Evolutionary conservation across 2,797 vertebrate genomes (phyloP), one percentile per base, ranked within the genome.

Genomic region (Sebastes oblongus): DNA sequence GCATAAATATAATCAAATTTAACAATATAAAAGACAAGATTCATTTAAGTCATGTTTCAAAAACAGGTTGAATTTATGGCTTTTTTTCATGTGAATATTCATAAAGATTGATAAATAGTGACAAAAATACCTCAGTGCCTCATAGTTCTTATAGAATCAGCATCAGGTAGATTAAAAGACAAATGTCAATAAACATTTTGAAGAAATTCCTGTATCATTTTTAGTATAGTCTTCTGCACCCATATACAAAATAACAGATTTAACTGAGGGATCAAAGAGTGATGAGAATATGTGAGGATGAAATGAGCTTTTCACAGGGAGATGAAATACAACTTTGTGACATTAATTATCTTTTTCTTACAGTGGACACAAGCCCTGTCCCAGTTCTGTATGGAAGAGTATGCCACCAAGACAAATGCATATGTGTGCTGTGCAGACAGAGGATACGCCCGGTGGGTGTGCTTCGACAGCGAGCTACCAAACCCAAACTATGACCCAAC

Each of bases 351-450:
- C 0, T 65, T 60, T 66, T 64, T 30, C 68, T 55, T 56, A 2
- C 82, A 95, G 95, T 96, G 95, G 94, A 72, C 81, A 85, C 75
- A 89, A 62, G 82, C 89, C 5, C 79, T 96, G n/a, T 64, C 80
- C n/a, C 10, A 71, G 30, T 95, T 94, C 91, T 96, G 95, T 68
- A 24, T 6, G 3, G 93, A 94, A 0, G 94, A 95, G 34, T 86
- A 30, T 5, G 32, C 79, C 50, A 89, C 82, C 30, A 95, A 66
- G 92, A 93, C 92, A 0, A 0, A 1, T 0, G 18, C 75, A 0
- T 90, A 91, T 2, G 29, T 77, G 50, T 96, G 94, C 87, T 95
- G 94, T 34, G 14, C 20, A 4, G 2, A 39, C 14, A 66, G 20
- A 5, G 87, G 73, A 24, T 75, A 85, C 0, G 62, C 39, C 0